A percentile compares a stretch with the other conserved stretches of the same genome.
Conservation (phyloP, 2,797 vertebrate genomes). For the Chiloscyllium punctatum region DNA sequence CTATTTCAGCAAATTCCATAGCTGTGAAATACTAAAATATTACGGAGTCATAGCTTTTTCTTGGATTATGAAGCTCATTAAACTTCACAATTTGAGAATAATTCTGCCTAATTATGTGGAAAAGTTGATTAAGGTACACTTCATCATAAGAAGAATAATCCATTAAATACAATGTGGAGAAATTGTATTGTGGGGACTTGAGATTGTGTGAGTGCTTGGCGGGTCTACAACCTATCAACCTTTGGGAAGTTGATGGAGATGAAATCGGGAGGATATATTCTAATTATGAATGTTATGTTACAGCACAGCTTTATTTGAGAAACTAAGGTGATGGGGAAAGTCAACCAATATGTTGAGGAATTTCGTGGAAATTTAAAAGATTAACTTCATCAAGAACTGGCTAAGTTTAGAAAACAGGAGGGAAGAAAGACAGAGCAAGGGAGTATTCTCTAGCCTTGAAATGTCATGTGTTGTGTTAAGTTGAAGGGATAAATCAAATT, state of each 20-base stretch:
- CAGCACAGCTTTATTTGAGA: not conserved
- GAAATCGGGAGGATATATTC: not conserved
- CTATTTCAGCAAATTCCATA: not conserved
- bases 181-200: not conserved
- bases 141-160: not conserved
- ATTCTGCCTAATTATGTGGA: not conserved
- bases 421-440: not conserved
- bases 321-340: not conserved
- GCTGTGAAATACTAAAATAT: not conserved
- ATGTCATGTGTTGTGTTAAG: not conserved
- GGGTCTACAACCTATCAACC: not conserved
- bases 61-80: not conserved
- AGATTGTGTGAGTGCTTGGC: not conserved
- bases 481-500: not conserved
- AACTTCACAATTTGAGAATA: not conserved
- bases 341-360: not conserved
- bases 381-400: not conserved
- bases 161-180: not conserved
- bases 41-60: not conserved
- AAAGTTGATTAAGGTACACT: not conserved
- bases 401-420: not conserved
- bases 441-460: not conserved
- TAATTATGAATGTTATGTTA: not conserved
- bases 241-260: not conserved
- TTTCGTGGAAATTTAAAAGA: not conserved